Percentiles rank a stretch among this genome's conserved stretches.
These are phyloP conservation scores for Sanderia malayensis DNA, from an alignment of 30 jellyfish, hydroid and myxozoan genomes.

Conservation along the genomic window DNA sequence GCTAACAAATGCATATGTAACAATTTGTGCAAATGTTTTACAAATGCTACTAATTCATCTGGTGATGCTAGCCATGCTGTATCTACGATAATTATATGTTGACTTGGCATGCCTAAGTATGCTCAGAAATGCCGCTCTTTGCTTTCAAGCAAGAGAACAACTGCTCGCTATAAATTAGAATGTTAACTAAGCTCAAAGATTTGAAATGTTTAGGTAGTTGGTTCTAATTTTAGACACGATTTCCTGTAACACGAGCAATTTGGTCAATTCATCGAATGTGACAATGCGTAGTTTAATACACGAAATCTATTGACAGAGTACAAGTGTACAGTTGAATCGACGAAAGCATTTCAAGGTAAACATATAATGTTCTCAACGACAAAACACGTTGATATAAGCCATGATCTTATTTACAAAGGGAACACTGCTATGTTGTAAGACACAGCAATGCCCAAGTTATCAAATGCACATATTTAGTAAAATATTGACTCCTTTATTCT, in stretches of 20 bases:
- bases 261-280: background rate
- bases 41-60: too few relatives aligned
- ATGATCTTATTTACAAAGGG: background rate
- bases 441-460: background rate
- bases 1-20: too few relatives aligned
- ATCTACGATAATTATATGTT: too few relatives aligned
- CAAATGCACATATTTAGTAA: background rate
- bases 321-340: conserved; percentile 10
- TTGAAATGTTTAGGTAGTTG: too few relatives aligned
- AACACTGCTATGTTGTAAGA: background rate
- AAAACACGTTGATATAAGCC: background rate
- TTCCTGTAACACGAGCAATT: background rate
- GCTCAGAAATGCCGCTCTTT: too few relatives aligned
- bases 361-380: conserved; percentile 17
- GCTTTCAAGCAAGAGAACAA: too few relatives aligned
- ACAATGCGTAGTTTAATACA: background rate
- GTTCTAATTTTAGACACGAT: too few relatives aligned
- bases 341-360: conserved; percentile 9
- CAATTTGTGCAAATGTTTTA: too few relatives aligned
- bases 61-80: too few relatives aligned
- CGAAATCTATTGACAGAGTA: background rate
- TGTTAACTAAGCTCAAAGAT: too few relatives aligned
- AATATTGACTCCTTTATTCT: background rate
- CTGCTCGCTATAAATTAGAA: too few relatives aligned
- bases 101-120: too few relatives aligned